Evolutionary conservation across 1,140 invertebrate species (phyloP).

Genomic region (Geopemphigus sp.): DNA sequence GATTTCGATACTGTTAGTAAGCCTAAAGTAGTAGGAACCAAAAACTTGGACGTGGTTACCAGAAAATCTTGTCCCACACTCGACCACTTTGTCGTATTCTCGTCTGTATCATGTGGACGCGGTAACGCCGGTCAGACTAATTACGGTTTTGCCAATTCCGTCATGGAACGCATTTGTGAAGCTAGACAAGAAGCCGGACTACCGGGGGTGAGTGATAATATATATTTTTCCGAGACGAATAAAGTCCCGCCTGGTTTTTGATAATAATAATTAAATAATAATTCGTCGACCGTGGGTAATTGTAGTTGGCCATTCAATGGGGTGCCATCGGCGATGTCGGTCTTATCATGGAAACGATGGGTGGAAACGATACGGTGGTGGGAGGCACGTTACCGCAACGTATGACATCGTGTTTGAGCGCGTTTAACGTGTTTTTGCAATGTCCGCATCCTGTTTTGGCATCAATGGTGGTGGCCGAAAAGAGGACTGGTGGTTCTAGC

Average conservation of each 20-base stretch:
- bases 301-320: slow-evolving; percentile 91
- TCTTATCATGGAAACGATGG: slow-evolving; percentile 81
- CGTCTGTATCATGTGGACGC: slow-evolving; percentile 88
- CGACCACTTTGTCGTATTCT: slow-evolving; percentile 92
- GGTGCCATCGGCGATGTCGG: slow-evolving; percentile 97
- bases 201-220: slow-evolving; percentile 53
- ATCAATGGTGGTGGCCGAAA: slow-evolving; percentile 76
- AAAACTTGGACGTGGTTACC: slow-evolving; percentile 72
- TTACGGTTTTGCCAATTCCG: slow-evolving; percentile 93
- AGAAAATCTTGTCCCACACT: slow-evolving; percentile 72
- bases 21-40: slow-evolving; percentile 67
- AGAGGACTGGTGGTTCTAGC: slow-evolving; percentile 59
- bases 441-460: slow-evolving; percentile 81
- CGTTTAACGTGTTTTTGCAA: slow-evolving; percentile 85
- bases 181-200: slow-evolving; percentile 73
- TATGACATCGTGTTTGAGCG: slow-evolving; percentile 80
- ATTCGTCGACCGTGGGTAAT: slow-evolving; percentile 28
- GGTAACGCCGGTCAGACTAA: slow-evolving; percentile 94
- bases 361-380: slow-evolving; percentile 80
- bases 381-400: slow-evolving; percentile 91
- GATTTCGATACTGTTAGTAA: slow-evolving; percentile 73
- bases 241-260: no score
- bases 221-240: not conserved
- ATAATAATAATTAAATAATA: not conserved
- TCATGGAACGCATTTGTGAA: slow-evolving; percentile 93